Percentiles rank a stretch among this genome's conserved stretches.
Evolutionary conservation across 2,888 invertebrate genomes (phyloP).

Genomic region (Trachelus stipa): DNA sequence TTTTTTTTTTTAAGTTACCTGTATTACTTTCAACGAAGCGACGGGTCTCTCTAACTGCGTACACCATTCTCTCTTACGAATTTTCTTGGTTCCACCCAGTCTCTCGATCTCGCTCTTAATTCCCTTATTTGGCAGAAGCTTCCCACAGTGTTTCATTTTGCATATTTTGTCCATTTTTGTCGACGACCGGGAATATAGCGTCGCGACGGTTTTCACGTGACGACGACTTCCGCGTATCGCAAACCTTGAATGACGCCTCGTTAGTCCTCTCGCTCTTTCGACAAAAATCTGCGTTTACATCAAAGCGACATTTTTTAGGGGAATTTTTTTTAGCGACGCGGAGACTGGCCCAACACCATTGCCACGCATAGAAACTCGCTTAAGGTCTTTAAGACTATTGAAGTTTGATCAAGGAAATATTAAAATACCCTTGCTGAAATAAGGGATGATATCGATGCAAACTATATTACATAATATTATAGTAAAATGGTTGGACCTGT

Average conservation of each 20-base stretch:
- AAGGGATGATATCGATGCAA: neutral
- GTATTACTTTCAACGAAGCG: neutral
- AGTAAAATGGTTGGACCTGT: neutral
- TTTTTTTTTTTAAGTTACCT: neutral
- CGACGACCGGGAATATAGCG: conserved; percentile 7
- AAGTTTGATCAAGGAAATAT: neutral
- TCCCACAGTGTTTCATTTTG: conserved; percentile 43
- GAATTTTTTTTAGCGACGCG: neutral
- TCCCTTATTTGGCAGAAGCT: conserved; percentile 47
- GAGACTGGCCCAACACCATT: neutral
- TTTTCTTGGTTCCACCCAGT: neutral
- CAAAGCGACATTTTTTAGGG: neutral
- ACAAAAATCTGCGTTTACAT: conserved; percentile 2
- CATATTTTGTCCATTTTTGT: conserved; percentile 55
- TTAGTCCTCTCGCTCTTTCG: conserved; percentile 41
- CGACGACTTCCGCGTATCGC: conserved; percentile 31
- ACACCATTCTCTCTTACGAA: neutral
- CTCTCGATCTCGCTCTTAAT: conserved; percentile 39
- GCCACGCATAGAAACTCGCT: neutral
- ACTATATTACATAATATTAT: neutral
- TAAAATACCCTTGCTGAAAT: neutral
- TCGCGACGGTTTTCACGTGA: conserved; percentile 30
- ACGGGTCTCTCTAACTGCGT: neutral
- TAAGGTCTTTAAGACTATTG: neutral
- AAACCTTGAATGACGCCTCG: conserved; percentile 55